Percentiles rank a stretch among this genome's conserved stretches.
Conservation (phyloP, 2,888 invertebrate species). For the Hemicrepidius hirtus region DNA sequence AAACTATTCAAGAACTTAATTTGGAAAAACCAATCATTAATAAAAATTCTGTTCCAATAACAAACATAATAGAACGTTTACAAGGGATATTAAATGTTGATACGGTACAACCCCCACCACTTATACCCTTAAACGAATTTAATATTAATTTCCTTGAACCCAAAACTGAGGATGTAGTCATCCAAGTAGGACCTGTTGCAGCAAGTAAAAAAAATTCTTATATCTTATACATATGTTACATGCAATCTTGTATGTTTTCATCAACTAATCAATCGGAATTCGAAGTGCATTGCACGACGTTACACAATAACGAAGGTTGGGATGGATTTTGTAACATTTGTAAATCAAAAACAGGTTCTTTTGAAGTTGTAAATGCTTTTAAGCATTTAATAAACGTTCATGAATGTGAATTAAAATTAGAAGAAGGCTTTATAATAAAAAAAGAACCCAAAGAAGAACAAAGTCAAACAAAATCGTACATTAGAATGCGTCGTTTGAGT, state of each 20-base stretch:
- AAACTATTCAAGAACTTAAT: not conserved
- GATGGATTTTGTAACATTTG: slow-evolving; percentile 53
- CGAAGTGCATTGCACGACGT: slow-evolving; percentile 65
- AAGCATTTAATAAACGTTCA: slow-evolving; percentile 51
- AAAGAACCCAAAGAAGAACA: slow-evolving; percentile 7
- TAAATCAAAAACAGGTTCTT: slow-evolving; percentile 41
- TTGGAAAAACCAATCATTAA: slow-evolving; percentile 23
- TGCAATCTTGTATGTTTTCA: slow-evolving; percentile 64
- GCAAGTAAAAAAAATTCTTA: slow-evolving; percentile 40
- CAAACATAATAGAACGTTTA: slow-evolving; percentile 52
- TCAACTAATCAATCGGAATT: slow-evolving; percentile 63
- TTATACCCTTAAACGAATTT: slow-evolving; percentile 55
- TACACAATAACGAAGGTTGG: slow-evolving; percentile 58
- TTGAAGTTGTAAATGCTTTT: slow-evolving; percentile 50
- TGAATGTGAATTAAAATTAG: slow-evolving; percentile 13
- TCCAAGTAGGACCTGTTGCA: slow-evolving; percentile 55
- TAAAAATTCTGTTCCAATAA: slow-evolving; percentile 37
- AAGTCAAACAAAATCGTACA: slow-evolving; percentile 25
- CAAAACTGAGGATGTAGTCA: slow-evolving; percentile 35
- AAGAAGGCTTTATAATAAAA: not conserved
- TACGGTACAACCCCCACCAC: slow-evolving; percentile 55
- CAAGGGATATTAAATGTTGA: slow-evolving; percentile 49
- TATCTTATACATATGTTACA: slow-evolving; percentile 64
- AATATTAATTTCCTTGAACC: slow-evolving; percentile 4
- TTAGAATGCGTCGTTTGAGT: slow-evolving; percentile 70